Conservation (phyloP, 2,888 invertebrate genomes). For the Boloria selene region DNA sequence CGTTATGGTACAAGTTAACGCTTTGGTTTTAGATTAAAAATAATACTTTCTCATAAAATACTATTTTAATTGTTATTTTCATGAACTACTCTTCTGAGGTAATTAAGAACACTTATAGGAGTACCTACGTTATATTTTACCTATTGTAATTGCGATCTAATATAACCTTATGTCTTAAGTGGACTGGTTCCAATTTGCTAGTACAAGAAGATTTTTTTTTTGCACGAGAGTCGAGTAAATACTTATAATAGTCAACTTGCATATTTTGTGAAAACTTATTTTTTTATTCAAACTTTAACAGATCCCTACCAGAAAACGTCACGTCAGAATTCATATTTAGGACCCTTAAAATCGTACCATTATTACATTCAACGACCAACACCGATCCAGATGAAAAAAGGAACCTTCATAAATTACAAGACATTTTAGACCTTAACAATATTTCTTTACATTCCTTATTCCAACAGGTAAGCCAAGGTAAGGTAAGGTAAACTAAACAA, state of each 20-base stretch:
- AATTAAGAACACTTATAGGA: too few species aligned
- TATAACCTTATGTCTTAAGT: too few species aligned
- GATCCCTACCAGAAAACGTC: conserved; percentile 58
- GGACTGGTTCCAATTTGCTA: too few species aligned
- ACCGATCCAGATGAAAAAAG: conserved; percentile 48
- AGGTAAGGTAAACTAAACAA: too few species aligned
- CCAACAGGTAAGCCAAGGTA: conserved; percentile 49
- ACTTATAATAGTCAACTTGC: not conserved
- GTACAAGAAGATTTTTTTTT: too few species aligned
- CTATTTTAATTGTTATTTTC: too few species aligned
- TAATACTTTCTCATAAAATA: too few species aligned
- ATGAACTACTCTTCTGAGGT: too few species aligned
- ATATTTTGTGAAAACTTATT: not conserved
- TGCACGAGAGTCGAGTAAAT: not conserved
- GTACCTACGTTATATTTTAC: too few species aligned
- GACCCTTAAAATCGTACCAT: conserved; percentile 56
- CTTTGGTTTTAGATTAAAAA: too few species aligned
- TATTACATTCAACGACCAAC: conserved; percentile 55
- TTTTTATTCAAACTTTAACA: conserved; percentile 42
- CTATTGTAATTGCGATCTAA: too few species aligned
- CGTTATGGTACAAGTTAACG: too few species aligned
- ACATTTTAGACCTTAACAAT: conserved; percentile 62
- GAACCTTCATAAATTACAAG: conserved; percentile 55
- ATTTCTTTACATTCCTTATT: conserved; percentile 57
- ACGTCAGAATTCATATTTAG: conserved; percentile 61